Base-by-base conservation (phyloP, 2,888 invertebrate species). In the Romanomermis culicivorax region DNA sequence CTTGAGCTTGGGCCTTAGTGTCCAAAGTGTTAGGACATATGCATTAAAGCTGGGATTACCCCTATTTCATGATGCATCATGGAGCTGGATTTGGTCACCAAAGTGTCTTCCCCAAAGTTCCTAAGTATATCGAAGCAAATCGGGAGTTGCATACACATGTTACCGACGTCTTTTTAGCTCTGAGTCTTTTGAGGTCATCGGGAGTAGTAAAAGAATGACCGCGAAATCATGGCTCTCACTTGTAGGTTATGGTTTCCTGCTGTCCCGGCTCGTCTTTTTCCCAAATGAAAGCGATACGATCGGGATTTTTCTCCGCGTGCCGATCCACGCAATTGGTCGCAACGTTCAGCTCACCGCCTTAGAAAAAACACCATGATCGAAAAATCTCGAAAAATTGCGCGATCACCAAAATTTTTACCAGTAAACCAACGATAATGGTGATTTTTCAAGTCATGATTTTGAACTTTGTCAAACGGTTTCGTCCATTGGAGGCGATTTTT, bases 231-330 rank as follows among this genome's bases (percentile, higher is more conserved):
- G n/a, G n/a, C n/a, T n/a, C 50, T 42, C 26, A 55, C 55, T 26
- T 20, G 62, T 70, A 71, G 14, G 69, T 67, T 52, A 72, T 64
- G 53, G 62, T 59, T 60, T 71, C 69, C 42, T 71, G 64, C 52
- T 64, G 64, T 1, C 68, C 69, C 2, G 74, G 73, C 59, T 74
- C 74, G 66, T 74, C 73, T 59, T 70, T 72, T 60, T 74, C 74
- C 70, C 71, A 74, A 51, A 74, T 72, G 2, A 74, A 56, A 14
- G 74, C 74, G 36, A 66, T 60, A 51, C 65, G 61, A 52, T 72
- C 62, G 2, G 70, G 70, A 45, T 61, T 59, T 17, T 53, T 60
- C 14, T 61, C 61, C 27, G 65, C 64, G 61, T 74, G 72, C 23
- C 73, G 65, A 60, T 73, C 72, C 27, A 73, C 64, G 61, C 72